A percentile compares a stretch with the other conserved stretches of the same genome.
Evolutionary conservation across 2,113 vertebrate genomes (phyloP).

Genomic region (Uropsilus gracilis): DNA sequence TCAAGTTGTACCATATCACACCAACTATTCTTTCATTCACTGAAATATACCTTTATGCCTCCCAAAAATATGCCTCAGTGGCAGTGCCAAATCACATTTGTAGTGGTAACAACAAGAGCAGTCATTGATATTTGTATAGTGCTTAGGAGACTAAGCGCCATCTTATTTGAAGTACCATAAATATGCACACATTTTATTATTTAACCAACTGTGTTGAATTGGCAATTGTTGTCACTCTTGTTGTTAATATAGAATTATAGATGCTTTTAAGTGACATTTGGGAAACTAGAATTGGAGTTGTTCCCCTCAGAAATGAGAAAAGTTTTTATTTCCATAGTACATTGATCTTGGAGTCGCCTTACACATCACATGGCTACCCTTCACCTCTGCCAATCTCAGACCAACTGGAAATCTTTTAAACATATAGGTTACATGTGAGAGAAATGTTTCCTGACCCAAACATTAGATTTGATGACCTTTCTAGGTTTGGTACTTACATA

Average conservation of each 20-base stretch:
- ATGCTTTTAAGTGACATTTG: neutral
- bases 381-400: neutral
- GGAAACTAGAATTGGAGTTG: neutral
- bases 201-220: neutral
- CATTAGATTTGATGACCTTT: neutral
- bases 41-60: neutral
- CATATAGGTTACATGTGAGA: neutral
- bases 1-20: neutral
- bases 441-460: neutral
- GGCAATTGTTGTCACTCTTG: neutral
- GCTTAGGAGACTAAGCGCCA: neutral
- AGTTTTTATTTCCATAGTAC: neutral
- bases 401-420: neutral
- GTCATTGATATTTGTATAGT: fast-evolving
- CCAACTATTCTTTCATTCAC: neutral
- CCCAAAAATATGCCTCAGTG: neutral
- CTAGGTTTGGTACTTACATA: neutral
- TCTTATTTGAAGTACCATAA: neutral
- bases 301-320: neutral
- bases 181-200: neutral
- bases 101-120: neutral
- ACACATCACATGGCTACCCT: neutral
- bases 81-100: neutral
- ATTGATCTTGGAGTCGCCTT: neutral
- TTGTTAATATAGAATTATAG: neutral